Evolutionary conservation across 1,140 invertebrate genomes (phyloP), one percentile per base, ranked within the genome.

Genomic region (Sycobia sp.): DNA sequence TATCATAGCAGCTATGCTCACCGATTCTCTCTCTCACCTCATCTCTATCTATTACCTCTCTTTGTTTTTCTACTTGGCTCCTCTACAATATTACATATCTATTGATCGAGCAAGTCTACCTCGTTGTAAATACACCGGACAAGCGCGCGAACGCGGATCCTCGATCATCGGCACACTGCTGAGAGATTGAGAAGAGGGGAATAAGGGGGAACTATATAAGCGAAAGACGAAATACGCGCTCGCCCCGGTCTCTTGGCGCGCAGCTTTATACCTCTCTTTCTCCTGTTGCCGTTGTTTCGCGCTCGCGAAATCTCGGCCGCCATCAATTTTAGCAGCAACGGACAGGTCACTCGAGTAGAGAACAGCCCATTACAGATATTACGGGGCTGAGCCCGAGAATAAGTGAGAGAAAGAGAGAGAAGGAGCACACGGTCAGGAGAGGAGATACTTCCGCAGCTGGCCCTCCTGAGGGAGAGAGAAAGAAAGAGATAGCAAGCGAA

Each of bases 271-370:
- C n/a, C 23, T 5, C 14, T 39, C 36, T 39, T 38, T 23, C 51
- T 39, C 51, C 29, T 25, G 34, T 39, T 25, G 36, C 25, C 43
- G 18, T 0, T 22, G 9, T 14, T 23, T 23, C 51, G 23, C 16
- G 39, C 41, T 44, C 69, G 73, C 72, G 71, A 77, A 78, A 79
- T 79, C 77, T 77, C 76, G 71, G 65, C 68, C 68, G 76, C 76
- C 76, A 79, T 79, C 78, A 78, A 78, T 78, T 76, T 71, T 27
- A 70, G 57, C 60, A 20, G 20, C 69, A 65, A 67, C 73, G 70
- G 77, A 77, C 76, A 78, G 76, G 76, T 79, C 74, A 77, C 73
- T 78, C 75, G 74, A 74, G 75, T 76, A 78, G 77, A 77, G 78
- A 73, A 69, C 74, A 69, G 67, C 73, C 74, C 75, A 79, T 79